Evolutionary conservation across 1,140 invertebrate genomes (phyloP), one percentile per base, ranked within the genome.

Genomic region (Drosophila pectinifera): DNA sequence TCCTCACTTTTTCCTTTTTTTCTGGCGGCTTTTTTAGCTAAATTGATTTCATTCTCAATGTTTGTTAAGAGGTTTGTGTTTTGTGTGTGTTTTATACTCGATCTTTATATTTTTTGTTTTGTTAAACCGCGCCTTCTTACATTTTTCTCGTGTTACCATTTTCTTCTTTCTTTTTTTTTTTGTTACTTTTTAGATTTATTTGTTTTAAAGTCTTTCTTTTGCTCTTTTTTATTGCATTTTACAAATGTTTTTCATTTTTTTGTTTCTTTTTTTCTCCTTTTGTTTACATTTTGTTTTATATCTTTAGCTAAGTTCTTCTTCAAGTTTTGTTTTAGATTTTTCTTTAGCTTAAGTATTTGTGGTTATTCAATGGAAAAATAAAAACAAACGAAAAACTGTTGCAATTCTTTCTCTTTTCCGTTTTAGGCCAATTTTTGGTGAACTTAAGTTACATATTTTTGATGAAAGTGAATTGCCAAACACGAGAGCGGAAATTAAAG

Each of bases 141-240:
- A 69, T 80, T 58, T 69, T 53, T 72, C 53, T 65, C 57, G 42
- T 63, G 57, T 79, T 72, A 65, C 64, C 56, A 41, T 63, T 79
- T 70, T 56, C 58, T 63, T 65, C 42, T 55, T 58, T 46, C 48
- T 63, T 58, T 64, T 70, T 74, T 64, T 59, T 55, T 70, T 70
- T 64, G 55, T 55, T 78, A 38, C 42, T 24, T 39, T 90, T 80
- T 78, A 78, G 41, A 73, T 88, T 88, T 69, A 76, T 68, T 78
- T 80, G 61, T 76, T 88, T 91, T 88, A 73, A 91, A 91, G 90
- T 91, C 90, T 91, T 91, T 91, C 78, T 91, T 91, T 91, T 91
- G 90, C 85, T 91, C 73, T 86, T 91, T 91, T 91, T 91, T 91
- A 91, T 91, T 91, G 83, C 74, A 78, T 91, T 81, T 90, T 91